phyloP scores from a whole-genome alignment of 2,113 vertebrate genomes.

The Pteruthius melanotis region DNA sequence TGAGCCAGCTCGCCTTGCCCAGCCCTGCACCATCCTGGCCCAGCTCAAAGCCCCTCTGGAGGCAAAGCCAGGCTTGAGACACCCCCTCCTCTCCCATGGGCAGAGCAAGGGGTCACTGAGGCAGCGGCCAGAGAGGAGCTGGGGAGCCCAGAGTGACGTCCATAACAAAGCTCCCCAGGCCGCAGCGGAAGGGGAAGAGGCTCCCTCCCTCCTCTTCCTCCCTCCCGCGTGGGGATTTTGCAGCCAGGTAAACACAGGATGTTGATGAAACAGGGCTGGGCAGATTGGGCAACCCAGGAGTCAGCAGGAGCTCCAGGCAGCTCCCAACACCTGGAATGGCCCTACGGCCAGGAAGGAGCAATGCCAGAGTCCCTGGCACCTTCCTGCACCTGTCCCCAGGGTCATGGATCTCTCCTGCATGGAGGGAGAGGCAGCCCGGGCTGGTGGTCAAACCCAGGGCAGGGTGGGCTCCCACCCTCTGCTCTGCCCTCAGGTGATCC shows the following conservation, averaged over 20 bases:
- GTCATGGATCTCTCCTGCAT: background rate
- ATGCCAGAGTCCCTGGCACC: background rate
- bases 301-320: background rate
- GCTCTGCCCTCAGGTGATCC: background rate
- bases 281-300: background rate
- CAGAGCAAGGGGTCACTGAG: background rate
- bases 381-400: background rate
- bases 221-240: background rate
- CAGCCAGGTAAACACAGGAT: constrained; percentile 58
- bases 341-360: fast-evolving
- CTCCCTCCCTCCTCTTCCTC: constrained; percentile 17
- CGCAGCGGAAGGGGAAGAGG: background rate
- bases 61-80: background rate
- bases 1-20: fast-evolving
- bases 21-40: background rate
- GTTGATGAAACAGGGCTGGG: background rate
- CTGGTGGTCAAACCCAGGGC: background rate
- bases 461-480: background rate
- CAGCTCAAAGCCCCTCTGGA: background rate
- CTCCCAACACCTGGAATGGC: background rate
- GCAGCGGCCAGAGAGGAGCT: fast-evolving
- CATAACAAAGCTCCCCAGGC: background rate
- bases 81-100: background rate
- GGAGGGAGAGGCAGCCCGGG: background rate
- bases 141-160: fast-evolving